phyloP scores from a whole-genome alignment of 1,140 invertebrate species.

The Delia radicum region DNA sequence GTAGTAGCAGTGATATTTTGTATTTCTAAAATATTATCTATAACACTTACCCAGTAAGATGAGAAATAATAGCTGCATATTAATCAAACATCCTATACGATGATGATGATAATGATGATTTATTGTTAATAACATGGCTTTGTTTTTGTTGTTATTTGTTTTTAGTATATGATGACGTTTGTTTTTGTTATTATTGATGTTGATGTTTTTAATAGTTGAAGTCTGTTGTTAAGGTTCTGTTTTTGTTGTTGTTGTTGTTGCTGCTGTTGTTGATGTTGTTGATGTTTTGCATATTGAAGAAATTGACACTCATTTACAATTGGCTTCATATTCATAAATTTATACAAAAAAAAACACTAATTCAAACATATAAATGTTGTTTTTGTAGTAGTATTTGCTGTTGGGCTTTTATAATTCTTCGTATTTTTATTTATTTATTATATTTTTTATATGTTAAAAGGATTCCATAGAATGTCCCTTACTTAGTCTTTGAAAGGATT shows the following conservation, averaged over 20 bases:
- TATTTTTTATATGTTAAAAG: not conserved
- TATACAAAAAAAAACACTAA: too few relatives aligned
- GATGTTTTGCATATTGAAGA: constrained; percentile 18
- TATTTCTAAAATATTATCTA: not conserved
- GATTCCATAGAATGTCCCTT: not conserved
- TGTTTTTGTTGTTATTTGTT: not conserved
- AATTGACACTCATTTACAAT: constrained; percentile 22
- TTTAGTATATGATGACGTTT: not conserved
- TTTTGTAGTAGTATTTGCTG: too few relatives aligned
- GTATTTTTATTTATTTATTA: not conserved
- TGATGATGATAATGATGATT: constrained; percentile 5
- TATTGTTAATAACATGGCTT: not conserved
- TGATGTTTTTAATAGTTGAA: not conserved
- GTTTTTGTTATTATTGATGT: not conserved
- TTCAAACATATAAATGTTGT: not conserved
- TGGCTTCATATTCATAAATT: constrained; percentile 14
- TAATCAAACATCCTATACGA: constrained; percentile 18
- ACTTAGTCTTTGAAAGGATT: not conserved
- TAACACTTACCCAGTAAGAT: constrained; percentile 13
- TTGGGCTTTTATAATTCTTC: not conserved
- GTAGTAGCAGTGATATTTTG: too few relatives aligned
- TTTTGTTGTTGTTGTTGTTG: not conserved
- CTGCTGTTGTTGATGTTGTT: not conserved
- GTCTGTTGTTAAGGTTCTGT: too few relatives aligned
- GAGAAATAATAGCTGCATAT: constrained; percentile 16